Percentiles rank a stretch among this genome's conserved stretches.
Evolutionary conservation across 2,797 vertebrate species (phyloP).

Genomic region (Phrynocephalus forsythii): DNA sequence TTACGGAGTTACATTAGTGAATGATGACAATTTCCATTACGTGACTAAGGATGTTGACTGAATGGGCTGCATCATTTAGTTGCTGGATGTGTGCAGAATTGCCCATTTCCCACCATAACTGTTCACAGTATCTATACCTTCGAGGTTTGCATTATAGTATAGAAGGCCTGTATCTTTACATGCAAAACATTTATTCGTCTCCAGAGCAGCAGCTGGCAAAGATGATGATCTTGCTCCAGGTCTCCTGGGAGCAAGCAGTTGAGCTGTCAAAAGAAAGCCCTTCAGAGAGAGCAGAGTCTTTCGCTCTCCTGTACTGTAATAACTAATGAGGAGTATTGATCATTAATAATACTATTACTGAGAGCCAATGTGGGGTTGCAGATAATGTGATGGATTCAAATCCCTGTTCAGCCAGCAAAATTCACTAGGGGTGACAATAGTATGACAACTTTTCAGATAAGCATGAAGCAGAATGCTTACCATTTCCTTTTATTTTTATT

Average conservation of each 20-base stretch:
- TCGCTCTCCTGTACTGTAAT: conserved; percentile 16
- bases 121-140: neutral
- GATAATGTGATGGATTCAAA: too few relatives aligned
- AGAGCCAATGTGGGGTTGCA: too few relatives aligned
- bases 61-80: neutral
- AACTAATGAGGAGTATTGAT: neutral
- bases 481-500: too few relatives aligned
- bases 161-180: neutral
- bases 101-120: neutral
- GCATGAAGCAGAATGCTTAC: too few relatives aligned
- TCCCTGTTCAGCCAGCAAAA: too few relatives aligned
- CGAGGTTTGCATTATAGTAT: neutral
- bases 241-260: conserved; percentile 46
- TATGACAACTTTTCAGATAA: too few relatives aligned
- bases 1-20: neutral
- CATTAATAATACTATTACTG: too few relatives aligned
- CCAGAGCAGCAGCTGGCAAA: conserved; percentile 33
- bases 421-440: too few relatives aligned
- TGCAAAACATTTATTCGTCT: conserved; percentile 43
- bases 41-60: neutral
- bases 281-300: conserved; percentile 40
- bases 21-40: neutral
- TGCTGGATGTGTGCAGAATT: neutral
- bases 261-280: conserved; percentile 50
- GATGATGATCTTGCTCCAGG: conserved; percentile 43